phyloP scores from a whole-genome alignment of 2,888 invertebrate genomes.

The Aspidiotus destructor region DNA sequence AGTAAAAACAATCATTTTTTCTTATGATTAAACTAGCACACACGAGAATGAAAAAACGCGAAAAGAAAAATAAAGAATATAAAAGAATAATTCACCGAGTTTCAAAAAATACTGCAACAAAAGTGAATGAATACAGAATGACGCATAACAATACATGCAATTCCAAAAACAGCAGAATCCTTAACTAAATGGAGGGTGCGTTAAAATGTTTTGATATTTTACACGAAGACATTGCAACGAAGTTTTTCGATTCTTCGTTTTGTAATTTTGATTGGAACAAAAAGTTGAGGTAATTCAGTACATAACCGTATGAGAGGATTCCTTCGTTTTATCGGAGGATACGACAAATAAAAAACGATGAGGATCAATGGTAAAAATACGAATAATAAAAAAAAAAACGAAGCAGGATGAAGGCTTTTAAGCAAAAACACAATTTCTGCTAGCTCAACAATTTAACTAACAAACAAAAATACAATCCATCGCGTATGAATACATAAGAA shows the following conservation, averaged over 20 bases:
- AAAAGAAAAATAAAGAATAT: not conserved
- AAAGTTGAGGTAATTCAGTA: not conserved
- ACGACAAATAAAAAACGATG: too few relatives aligned
- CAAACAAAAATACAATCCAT: too few relatives aligned
- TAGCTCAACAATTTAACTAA: not conserved
- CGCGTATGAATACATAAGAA: not conserved
- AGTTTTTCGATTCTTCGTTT: not conserved
- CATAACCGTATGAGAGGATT: too few relatives aligned
- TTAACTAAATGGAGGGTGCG: conserved; percentile 27
- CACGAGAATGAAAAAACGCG: not conserved
- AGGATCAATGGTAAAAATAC: too few relatives aligned
- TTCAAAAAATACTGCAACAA: not conserved
- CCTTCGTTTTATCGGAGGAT: too few relatives aligned
- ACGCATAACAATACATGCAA: not conserved
- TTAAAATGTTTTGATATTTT: conserved; percentile 24
- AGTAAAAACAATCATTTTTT: not conserved
- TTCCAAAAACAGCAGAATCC: not conserved
- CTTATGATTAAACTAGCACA: not conserved
- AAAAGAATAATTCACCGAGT: not conserved
- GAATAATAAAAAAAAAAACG: conserved; percentile 12
- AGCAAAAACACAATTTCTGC: conserved; percentile 7
- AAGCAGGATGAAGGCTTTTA: not conserved
- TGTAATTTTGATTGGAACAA: conserved; percentile 15
- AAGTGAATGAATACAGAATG: not conserved
- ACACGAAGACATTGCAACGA: conserved; percentile 4